Percentiles rank a stretch among this genome's conserved stretches.
Conservation (phyloP, 2,888 invertebrate genomes). For the Silvanus unidentatus region DNA sequence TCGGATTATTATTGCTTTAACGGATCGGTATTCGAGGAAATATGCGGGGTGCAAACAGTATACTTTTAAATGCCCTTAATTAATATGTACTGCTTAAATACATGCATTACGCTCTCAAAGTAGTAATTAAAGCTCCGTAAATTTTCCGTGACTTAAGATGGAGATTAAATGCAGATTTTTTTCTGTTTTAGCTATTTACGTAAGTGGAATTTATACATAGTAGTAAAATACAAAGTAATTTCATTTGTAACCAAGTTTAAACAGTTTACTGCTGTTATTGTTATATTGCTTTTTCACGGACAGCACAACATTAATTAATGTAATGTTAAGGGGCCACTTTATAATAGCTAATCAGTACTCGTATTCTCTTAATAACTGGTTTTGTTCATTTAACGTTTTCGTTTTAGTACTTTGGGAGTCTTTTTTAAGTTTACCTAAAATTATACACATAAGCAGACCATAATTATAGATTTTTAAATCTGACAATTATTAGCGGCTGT, state of each 20-base stretch:
- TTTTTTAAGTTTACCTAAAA: constrained; percentile 20
- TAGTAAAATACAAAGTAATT: too few relatives aligned
- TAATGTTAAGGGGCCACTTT: constrained; percentile 10
- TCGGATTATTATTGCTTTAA: too few relatives aligned
- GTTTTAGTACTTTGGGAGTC: constrained; percentile 16
- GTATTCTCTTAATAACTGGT: constrained; percentile 23
- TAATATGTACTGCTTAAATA: too few relatives aligned
- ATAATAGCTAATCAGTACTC: constrained; percentile 23
- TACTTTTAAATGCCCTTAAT: too few relatives aligned
- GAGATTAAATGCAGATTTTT: background rate
- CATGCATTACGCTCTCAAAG: too few relatives aligned
- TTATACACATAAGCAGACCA: constrained; percentile 20
- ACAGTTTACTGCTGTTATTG: background rate
- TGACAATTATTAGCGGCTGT: constrained; percentile 33
- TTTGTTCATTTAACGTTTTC: constrained; percentile 15
- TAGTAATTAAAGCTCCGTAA: too few relatives aligned
- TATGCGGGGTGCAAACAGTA: too few relatives aligned
- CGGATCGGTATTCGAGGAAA: too few relatives aligned
- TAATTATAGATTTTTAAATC: constrained; percentile 29
- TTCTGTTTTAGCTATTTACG: too few relatives aligned
- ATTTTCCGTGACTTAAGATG: background rate
- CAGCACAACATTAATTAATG: constrained; percentile 15
- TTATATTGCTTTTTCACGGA: constrained; percentile 11
- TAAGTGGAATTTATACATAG: too few relatives aligned
- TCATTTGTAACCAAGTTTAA: too few relatives aligned